Evolutionary conservation across 2,797 vertebrate species (phyloP), one percentile per base, ranked within the genome.

Genomic region (Pipistrellus pipistrellus): DNA sequence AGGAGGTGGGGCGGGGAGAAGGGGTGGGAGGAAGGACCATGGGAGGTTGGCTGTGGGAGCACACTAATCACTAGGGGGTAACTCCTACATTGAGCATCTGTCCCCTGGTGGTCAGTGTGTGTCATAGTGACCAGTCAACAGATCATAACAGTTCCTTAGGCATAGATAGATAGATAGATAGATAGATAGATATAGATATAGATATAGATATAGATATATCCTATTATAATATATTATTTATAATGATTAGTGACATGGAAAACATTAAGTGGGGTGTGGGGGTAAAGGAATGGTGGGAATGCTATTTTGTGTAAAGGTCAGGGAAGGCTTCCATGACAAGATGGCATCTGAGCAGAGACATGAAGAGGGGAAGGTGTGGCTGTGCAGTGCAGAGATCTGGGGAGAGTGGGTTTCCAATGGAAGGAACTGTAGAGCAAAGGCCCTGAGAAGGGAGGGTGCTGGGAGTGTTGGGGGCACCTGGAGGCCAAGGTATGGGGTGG

Each of bases 1-100:
- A 27, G 57, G 11, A 27, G 57, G 57, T 1, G 12, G 25, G 57
- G 25, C 0, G 2, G 12, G 11, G 11, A 4, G 59, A 4, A 0
- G 11, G 25, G 57, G 57, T 3, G 38, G 17, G 17, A 25, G 1
- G 15, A 62, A 27, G 27, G 59, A 62, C 57, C 25, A 14, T 5
- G 6, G 12, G 12, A 62, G 27, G 57, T 27, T 59, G 59, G 27
- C 59, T 62, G 27, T 30, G 59, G 59, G 27, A 62, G 59, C 1
- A 1, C 59, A 62, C 12, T 62, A 5, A 62, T 27, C 59, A 62
- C 12, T 30, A 62, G 25, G 59, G 57, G 25, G 27, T 12, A 62
- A 12, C 59, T 62, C 59, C 27, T 62, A 2, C 27, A 62, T 30
- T 30, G 59, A 30, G 12, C 27, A 12, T 62, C 59, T 62, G 13